phyloP scores from a whole-genome alignment of 1,140 invertebrate species.

The Teleogryllus occipitalis region DNA sequence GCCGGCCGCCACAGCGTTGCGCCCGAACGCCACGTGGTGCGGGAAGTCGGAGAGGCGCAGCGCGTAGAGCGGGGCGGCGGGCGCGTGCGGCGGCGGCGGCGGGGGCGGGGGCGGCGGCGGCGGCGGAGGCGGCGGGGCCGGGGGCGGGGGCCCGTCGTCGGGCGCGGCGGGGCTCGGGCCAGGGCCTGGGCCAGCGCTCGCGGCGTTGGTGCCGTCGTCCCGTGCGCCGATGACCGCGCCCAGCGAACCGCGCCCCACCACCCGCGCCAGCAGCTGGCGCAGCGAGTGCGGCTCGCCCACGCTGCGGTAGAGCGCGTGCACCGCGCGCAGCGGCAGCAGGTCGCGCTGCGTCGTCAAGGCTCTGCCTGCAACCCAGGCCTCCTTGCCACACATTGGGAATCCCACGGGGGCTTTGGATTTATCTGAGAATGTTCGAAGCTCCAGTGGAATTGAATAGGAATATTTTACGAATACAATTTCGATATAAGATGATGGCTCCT shows the following conservation, averaged over 20 bases:
- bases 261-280: conserved; percentile 33
- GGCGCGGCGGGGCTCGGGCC: no score
- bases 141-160: no score
- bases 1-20: not conserved
- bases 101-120: no score
- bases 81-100: not conserved
- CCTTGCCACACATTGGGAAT: no score
- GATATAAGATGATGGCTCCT: no score
- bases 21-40: not conserved
- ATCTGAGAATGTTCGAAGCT: no score
- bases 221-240: no score
- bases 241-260: not conserved
- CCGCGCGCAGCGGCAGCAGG: conserved; percentile 38
- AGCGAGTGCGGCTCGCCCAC: conserved; percentile 42
- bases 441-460: no score
- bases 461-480: no score
- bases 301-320: conserved; percentile 40
- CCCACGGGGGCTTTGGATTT: no score
- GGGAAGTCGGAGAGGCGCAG: not conserved
- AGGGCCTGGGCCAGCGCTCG: no score
- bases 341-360: conserved; percentile 16
- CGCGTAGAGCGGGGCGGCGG: not conserved
- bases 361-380: not conserved
- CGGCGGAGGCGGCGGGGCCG: no score
- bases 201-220: not conserved